phyloP scores from a whole-genome alignment of 2,113 vertebrate species.

The Mola mola region DNA sequence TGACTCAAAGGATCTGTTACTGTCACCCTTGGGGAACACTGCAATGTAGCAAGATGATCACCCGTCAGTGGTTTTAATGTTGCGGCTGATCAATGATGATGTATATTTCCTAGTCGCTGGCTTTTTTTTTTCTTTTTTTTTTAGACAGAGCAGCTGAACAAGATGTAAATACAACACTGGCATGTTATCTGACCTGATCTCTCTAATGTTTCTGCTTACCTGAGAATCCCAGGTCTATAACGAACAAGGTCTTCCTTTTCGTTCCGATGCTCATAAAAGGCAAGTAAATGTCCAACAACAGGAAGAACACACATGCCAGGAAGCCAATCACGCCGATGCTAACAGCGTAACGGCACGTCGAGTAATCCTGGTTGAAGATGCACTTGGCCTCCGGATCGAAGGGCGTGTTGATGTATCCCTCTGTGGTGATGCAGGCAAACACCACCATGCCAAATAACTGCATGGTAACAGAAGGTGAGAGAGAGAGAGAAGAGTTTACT shows the following conservation, averaged over 20 bases:
- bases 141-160: no score
- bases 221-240: slow-evolving; percentile 88
- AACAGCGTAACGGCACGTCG: slow-evolving; percentile 86
- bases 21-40: no score
- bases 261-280: slow-evolving; percentile 87
- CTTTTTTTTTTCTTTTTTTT: no score
- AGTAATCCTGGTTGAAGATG: slow-evolving; percentile 86
- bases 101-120: no score
- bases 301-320: slow-evolving; percentile 85
- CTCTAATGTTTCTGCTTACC: slow-evolving; percentile 69
- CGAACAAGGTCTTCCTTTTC: slow-evolving; percentile 87
- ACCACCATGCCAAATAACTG: slow-evolving; percentile 89
- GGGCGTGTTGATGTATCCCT: slow-evolving; percentile 79
- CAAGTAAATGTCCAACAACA: slow-evolving; percentile 85
- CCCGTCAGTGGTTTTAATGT: no score
- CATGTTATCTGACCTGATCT: no score
- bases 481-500: not conserved
- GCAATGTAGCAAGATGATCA: no score
- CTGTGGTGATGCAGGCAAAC: slow-evolving; percentile 86
- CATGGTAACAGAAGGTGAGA: slow-evolving; percentile 6
- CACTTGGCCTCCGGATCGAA: slow-evolving; percentile 22
- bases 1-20: no score
- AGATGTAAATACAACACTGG: no score
- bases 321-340: slow-evolving; percentile 89
- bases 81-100: no score